Percentiles rank a stretch among this genome's conserved stretches.
Conservation (phyloP, 2,113 vertebrate genomes). For the Choloepus hoffmanni region DNA sequence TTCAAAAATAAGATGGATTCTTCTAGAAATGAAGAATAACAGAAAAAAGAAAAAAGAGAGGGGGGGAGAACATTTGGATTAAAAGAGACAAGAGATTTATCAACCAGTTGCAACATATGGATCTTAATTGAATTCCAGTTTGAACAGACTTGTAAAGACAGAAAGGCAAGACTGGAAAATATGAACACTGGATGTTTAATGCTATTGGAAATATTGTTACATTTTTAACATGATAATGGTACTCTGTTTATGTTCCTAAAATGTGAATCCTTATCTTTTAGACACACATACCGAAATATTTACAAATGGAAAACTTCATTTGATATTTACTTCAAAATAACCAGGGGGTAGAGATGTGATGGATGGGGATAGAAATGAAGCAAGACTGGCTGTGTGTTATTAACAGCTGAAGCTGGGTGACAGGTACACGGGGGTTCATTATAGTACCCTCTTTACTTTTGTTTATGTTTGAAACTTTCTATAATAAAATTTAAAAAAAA, state of each 20-base stretch:
- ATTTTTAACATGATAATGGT: not conserved
- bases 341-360: not conserved
- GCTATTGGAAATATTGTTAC: not conserved
- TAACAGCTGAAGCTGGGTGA: not conserved
- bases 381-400: not conserved
- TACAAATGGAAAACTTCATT: constrained; percentile 4
- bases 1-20: not conserved
- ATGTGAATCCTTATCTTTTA: not conserved
- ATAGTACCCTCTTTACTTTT: not conserved
- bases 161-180: not conserved
- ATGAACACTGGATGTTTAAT: not conserved
- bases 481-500: not conserved
- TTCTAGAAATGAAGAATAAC: not conserved
- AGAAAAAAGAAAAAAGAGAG: not conserved
- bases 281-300: not conserved
- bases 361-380: not conserved
- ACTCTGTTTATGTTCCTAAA: not conserved
- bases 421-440: not conserved
- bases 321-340: constrained; percentile 22
- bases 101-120: not conserved
- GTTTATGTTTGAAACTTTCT: not conserved
- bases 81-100: not conserved
- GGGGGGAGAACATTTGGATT: not conserved
- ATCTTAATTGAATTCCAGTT: not conserved
- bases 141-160: not conserved